A percentile compares a stretch with the other conserved stretches of the same genome.
These are phyloP conservation scores for Syrmaticus mikado DNA, from an alignment of 2,113 vertebrate species.

Conservation along the genomic window DNA sequence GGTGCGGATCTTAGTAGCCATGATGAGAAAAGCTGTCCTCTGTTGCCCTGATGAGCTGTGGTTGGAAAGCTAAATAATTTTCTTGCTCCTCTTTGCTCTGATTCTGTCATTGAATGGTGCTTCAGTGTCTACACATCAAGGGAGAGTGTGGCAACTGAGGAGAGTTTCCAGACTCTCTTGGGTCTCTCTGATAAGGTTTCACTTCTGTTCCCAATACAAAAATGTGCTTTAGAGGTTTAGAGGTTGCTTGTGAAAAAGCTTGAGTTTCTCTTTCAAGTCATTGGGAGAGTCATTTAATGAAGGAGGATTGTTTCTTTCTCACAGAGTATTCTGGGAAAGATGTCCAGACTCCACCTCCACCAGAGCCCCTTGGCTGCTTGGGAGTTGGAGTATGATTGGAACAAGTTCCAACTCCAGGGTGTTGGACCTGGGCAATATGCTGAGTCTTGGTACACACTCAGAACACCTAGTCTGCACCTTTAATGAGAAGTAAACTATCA, in stretches of 20 bases:
- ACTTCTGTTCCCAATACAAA: neutral
- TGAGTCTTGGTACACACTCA: neutral
- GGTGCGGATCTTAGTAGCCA: no score
- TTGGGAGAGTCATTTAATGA: neutral
- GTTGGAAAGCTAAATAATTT: neutral
- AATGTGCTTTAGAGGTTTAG: neutral
- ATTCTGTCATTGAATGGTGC: neutral
- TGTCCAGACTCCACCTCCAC: neutral
- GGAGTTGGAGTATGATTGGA: neutral
- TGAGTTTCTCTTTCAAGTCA: neutral
- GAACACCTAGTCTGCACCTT: neutral
- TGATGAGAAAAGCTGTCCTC: neutral
- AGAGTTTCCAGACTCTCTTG: neutral
- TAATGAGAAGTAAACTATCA: neutral
- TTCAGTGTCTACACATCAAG: neutral
- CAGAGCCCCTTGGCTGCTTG: neutral
- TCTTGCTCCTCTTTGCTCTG: neutral
- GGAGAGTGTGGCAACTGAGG: neutral
- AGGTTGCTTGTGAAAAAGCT: neutral
- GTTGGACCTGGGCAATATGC: rapidly evolving
- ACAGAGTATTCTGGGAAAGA: neutral
- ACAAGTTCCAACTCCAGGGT: rapidly evolving
- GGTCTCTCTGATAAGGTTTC: neutral
- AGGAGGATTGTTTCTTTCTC: neutral
- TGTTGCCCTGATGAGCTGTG: neutral